A percentile compares a stretch with the other conserved stretches of the same genome.
phyloP scores from a whole-genome alignment of 2,888 invertebrate species.

The Athalia cordata region DNA sequence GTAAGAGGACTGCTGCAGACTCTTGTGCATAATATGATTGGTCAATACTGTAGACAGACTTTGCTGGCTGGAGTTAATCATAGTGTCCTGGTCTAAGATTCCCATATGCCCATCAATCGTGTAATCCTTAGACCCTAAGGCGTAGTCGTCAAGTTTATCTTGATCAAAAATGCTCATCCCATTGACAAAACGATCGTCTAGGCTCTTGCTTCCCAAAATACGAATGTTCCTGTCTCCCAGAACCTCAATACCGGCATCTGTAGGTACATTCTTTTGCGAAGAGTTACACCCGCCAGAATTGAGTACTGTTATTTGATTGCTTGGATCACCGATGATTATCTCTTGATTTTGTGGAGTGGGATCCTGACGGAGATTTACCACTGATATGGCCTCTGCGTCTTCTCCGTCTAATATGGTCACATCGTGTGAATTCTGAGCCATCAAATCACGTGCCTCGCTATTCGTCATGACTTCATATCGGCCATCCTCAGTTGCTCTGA shows the following conservation, averaged over 20 bases:
- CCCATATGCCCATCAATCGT: background rate
- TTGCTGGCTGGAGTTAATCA: background rate
- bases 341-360: constrained; percentile 28
- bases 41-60: background rate
- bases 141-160: constrained; percentile 67
- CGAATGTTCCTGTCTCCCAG: constrained; percentile 67
- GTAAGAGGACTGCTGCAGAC: background rate
- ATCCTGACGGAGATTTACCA: constrained; percentile 53
- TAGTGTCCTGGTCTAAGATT: background rate
- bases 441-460: constrained; percentile 71
- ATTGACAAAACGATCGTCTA: constrained; percentile 65
- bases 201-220: constrained; percentile 63
- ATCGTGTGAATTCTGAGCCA: constrained; percentile 71
- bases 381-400: constrained; percentile 67
- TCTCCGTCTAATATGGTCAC: constrained; percentile 68
- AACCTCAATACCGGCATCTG: constrained; percentile 61
- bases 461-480: constrained; percentile 72
- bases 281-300: constrained; percentile 54
- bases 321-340: constrained; percentile 54
- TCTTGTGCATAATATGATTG: background rate
- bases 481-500: constrained; percentile 71
- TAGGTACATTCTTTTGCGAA: constrained; percentile 45
- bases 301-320: constrained; percentile 66
- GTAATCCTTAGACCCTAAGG: constrained; percentile 61
- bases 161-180: constrained; percentile 64